Evolutionary conservation across 2,797 vertebrate genomes (phyloP).

Genomic region (Crocodylus rhombifer): DNA sequence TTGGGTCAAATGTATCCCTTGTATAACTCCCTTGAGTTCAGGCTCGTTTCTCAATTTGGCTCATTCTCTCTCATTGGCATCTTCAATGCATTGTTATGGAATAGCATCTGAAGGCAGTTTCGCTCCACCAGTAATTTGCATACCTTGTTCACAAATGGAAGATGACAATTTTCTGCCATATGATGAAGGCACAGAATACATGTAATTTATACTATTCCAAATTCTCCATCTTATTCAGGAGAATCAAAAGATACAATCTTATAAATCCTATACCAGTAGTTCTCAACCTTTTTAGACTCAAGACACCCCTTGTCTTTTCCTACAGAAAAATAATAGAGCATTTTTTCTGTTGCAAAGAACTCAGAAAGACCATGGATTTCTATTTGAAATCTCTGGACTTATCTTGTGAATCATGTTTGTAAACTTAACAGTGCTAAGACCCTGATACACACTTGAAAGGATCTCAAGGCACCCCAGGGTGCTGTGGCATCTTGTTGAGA

Average conservation of each 20-base stretch:
- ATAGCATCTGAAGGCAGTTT: neutral
- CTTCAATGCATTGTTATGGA: neutral
- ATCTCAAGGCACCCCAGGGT: no score
- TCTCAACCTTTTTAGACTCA: no score
- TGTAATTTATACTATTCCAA: neutral
- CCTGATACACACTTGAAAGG: no score
- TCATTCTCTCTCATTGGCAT: neutral
- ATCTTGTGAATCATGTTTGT: no score
- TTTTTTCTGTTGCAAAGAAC: no score
- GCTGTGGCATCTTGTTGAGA: no score
- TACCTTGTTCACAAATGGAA: neutral
- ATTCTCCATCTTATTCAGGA: neutral
- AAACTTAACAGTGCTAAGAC: no score
- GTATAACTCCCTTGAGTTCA: neutral
- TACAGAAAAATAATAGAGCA: no score
- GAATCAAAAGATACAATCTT: neutral
- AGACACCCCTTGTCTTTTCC: no score
- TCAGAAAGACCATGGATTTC: no score
- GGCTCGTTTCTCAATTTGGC: neutral
- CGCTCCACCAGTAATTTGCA: neutral
- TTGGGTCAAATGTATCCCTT: neutral
- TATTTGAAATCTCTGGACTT: no score
- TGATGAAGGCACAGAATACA: accelerated
- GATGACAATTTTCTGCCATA: neutral
- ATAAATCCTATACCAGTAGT: neutral